These are phyloP conservation scores for Alethe castanea DNA, from an alignment of 2,113 vertebrate species.

Conservation along the genomic window DNA sequence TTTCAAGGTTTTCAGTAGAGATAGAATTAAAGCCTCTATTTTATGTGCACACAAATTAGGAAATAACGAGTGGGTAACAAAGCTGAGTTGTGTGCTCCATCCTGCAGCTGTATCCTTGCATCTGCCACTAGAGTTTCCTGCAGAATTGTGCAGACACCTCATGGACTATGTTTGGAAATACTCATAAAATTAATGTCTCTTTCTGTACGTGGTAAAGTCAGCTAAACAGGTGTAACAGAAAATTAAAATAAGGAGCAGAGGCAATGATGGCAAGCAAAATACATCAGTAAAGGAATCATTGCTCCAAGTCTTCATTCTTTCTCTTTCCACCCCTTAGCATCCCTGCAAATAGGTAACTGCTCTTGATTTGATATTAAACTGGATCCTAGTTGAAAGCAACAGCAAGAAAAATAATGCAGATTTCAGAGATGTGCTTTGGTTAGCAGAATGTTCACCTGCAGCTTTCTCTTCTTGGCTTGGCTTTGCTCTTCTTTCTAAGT, in stretches of 20 bases:
- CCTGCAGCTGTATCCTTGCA: not conserved
- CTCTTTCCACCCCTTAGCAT: not conserved
- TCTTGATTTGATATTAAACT: not conserved
- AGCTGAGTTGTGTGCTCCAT: not conserved
- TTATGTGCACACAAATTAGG: not conserved
- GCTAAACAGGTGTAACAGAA: constrained; percentile 11
- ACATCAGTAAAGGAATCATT: not conserved
- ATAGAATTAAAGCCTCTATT: constrained; percentile 12
- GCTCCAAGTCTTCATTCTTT: not conserved
- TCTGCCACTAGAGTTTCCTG: not conserved
- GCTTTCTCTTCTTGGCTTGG: not conserved
- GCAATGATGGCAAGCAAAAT: not conserved
- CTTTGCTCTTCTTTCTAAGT: not conserved
- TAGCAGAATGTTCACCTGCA: not conserved
- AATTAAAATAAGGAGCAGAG: not conserved
- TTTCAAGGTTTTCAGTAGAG: constrained; percentile 40
- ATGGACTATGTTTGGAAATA: not conserved
- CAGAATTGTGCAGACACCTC: not conserved
- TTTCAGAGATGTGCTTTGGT: not conserved
- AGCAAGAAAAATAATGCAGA: not conserved
- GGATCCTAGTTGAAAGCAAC: not conserved
- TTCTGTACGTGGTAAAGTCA: constrained; percentile 28
- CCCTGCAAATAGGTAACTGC: not conserved
- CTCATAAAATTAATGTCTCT: not conserved
- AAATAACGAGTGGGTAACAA: not conserved